A percentile compares a stretch with the other conserved stretches of the same genome.
Conservation (phyloP, 2,113 vertebrate species). For the Urocitellus parryii region DNA sequence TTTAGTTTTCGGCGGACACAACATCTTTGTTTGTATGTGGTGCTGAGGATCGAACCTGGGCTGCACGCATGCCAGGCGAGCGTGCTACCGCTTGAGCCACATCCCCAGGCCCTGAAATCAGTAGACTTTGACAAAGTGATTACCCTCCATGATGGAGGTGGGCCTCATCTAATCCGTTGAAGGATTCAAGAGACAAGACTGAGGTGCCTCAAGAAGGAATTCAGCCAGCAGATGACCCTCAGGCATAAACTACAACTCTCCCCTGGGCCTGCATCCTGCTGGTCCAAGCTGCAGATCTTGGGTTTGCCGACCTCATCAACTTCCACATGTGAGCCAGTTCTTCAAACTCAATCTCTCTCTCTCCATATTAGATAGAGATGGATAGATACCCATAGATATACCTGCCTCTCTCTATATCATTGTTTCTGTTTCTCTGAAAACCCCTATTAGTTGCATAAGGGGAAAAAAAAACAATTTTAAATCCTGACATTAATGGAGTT, state of each 20-base stretch:
- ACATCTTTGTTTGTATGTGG: no score
- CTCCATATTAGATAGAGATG: neutral
- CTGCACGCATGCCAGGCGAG: no score
- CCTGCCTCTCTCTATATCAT: neutral
- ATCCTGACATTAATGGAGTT: neutral
- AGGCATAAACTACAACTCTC: neutral
- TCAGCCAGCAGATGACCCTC: neutral
- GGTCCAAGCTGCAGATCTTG: neutral
- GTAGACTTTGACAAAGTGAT: neutral
- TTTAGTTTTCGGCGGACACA: no score
- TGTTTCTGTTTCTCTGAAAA: conserved; percentile 6
- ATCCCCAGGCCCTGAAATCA: no score
- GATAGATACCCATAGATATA: neutral
- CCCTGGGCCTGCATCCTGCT: neutral
- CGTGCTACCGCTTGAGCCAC: no score
- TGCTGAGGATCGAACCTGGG: no score
- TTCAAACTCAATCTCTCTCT: neutral
- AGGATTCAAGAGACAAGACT: neutral
- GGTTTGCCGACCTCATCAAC: neutral
- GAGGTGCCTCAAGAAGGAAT: neutral
- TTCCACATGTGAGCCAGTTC: neutral
- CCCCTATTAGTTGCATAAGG: neutral
- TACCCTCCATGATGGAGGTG: neutral
- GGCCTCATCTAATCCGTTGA: neutral
- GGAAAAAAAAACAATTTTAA: conserved; percentile 41